A percentile compares a stretch with the other conserved stretches of the same genome.
phyloP scores from a whole-genome alignment of 2,113 vertebrate species.

The rabbit (Oryctolagus cuniculus) region mOryCun1.1 NC_091444.1:56406001-56406500 shows the following conservation, averaged over 20 bases:
- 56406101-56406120: background rate
- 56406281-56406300: background rate
- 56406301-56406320: background rate
- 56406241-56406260: background rate
- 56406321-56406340: background rate
- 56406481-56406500: background rate
- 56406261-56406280: background rate
- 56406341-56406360: background rate
- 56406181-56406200: background rate
- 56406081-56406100: background rate
- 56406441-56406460: background rate
- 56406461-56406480: background rate
- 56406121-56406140: background rate
- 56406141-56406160: background rate
- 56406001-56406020: background rate
- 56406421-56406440: background rate
- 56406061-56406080: background rate
- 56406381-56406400: background rate
- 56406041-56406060: background rate
- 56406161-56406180: background rate
- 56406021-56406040: background rate
- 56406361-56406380: background rate
- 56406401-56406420: background rate
- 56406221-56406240: background rate
- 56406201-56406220: background rate